Evolutionary conservation across 2,888 invertebrate species (phyloP).

Genomic region (Gnatocerus cornutus): DNA sequence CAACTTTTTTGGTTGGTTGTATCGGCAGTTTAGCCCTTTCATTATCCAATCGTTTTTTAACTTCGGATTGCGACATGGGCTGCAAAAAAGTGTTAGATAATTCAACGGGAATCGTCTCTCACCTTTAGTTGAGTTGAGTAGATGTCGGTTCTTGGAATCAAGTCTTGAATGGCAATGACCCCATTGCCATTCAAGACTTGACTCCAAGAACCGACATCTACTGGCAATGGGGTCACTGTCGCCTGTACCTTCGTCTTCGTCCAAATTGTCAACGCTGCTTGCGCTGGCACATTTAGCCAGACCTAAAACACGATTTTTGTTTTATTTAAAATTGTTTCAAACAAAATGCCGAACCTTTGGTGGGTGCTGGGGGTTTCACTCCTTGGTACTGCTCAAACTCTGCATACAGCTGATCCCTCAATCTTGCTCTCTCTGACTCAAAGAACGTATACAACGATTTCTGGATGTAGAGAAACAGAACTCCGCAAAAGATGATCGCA

Average conservation of each 20-base stretch:
- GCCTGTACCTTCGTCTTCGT: conserved; percentile 64
- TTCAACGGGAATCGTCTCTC: conserved; percentile 32
- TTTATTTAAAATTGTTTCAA: background rate
- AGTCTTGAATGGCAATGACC: conserved; percentile 80
- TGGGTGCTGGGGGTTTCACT: conserved; percentile 84
- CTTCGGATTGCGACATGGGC: conserved; percentile 78
- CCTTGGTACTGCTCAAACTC: conserved; percentile 89
- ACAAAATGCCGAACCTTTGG: conserved; percentile 72
- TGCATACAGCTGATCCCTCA: conserved; percentile 87
- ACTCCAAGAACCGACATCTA: no score
- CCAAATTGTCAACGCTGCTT: conserved; percentile 72
- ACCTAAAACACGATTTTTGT: conserved; percentile 46
- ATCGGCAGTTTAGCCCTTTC: conserved; percentile 88
- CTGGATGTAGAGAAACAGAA: conserved; percentile 88
- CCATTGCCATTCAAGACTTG: no score
- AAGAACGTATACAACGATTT: conserved; percentile 83
- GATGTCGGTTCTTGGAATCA: conserved; percentile 86
- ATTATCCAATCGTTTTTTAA: conserved; percentile 83
- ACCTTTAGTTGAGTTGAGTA: conserved; percentile 89
- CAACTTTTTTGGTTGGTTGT: conserved; percentile 76
- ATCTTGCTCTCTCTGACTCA: conserved; percentile 89
- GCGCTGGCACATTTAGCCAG: conserved; percentile 73
- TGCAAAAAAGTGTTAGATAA: conserved; percentile 60
- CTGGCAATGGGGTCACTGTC: conserved; percentile 71
- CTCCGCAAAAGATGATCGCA: conserved; percentile 83